Conservation (phyloP, 2,888 invertebrate species). For the Lutraria lutraria region DNA sequence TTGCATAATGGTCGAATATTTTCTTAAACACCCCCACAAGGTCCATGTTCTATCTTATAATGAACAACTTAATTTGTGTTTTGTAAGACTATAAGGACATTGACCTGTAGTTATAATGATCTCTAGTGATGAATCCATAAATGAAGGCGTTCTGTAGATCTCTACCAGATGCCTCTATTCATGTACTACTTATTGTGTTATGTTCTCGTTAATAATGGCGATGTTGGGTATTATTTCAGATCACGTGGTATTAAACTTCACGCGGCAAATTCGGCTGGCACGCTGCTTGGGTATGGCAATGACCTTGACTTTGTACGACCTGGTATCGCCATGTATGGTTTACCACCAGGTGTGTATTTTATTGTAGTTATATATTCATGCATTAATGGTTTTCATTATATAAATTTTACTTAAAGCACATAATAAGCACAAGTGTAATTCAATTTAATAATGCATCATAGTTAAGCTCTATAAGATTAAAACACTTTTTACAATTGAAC, state of each 20-base stretch:
- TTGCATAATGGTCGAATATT: no score
- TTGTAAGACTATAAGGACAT: not conserved
- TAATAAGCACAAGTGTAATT: not conserved
- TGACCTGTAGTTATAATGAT: not conserved
- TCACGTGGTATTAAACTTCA: slow-evolving; percentile 71
- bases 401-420: not conserved
- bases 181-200: not conserved
- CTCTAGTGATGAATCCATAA: not conserved
- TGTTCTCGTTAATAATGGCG: not conserved
- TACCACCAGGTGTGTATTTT: slow-evolving; percentile 71
- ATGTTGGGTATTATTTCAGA: slow-evolving; percentile 45
- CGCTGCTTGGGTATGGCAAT: slow-evolving; percentile 73
- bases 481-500: no score
- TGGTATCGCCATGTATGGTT: slow-evolving; percentile 77
- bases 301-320: slow-evolving; percentile 77
- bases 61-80: not conserved
- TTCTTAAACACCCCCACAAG: no score
- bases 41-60: not conserved
- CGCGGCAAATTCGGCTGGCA: slow-evolving; percentile 76
- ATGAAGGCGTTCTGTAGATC: not conserved
- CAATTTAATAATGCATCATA: no score
- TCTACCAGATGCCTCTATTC: not conserved
- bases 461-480: no score
- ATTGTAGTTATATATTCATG: not conserved
- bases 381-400: not conserved